Evolutionary conservation across 1,140 invertebrate genomes (phyloP).

Genomic region (Argopecten irradians): DNA sequence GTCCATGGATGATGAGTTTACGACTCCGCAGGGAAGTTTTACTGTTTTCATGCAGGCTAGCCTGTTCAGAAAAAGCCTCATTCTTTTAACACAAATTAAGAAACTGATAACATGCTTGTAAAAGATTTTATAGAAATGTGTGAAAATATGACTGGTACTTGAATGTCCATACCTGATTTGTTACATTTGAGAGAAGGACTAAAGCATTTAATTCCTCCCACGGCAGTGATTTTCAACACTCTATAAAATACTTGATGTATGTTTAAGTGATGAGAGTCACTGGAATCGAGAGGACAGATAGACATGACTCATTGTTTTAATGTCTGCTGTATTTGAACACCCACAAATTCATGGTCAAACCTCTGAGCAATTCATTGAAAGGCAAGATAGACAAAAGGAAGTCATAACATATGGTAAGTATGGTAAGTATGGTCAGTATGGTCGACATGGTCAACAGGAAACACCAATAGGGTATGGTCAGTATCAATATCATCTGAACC

Average conservation of each 20-base stretch:
- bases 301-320: not conserved
- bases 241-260: slow-evolving; percentile 23
- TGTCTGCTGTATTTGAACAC: not conserved
- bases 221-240: not conserved
- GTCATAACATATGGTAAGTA: no score
- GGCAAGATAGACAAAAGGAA: not conserved
- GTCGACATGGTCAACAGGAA: no score
- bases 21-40: not conserved
- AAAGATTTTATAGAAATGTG: slow-evolving; percentile 12
- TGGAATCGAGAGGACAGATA: not conserved
- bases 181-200: not conserved
- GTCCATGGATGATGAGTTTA: not conserved
- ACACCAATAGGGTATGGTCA: no score
- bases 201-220: slow-evolving; percentile 3
- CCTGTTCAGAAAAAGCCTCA: not conserved
- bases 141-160: not conserved
- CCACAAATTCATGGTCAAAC: not conserved
- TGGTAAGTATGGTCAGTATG: no score
- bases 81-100: not conserved
- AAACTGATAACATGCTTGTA: slow-evolving; percentile 9
- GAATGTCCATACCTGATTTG: slow-evolving; percentile 6
- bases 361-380: not conserved
- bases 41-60: not conserved
- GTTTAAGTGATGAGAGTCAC: not conserved
- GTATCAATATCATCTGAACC: no score